Evolutionary conservation across 2,797 vertebrate species (phyloP), one percentile per base, ranked within the genome.

Genomic region (Hippopotamyrus pictus): DNA sequence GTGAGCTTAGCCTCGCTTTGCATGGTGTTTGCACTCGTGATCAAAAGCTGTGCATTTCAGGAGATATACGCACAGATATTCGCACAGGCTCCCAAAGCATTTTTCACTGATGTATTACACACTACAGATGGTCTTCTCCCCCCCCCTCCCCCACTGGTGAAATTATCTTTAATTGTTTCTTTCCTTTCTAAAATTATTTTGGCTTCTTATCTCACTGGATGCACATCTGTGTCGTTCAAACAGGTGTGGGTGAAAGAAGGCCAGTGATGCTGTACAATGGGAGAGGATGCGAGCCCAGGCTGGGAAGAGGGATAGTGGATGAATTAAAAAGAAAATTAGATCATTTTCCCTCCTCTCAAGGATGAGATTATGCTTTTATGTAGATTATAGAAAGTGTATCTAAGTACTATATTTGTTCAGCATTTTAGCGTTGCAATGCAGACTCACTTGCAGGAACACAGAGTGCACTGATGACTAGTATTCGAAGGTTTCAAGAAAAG

Each of bases 161-260:
- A 97, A 97, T 95, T 94, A 94, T 94, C 94, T 94, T 94, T 97
- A 97, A 98, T 98, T 97, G 97, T 97, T 98, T 97, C 93, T 95
- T 95, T 94, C 93, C 95, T 95, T 95, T 94, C 96, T 96, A 95
- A 95, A 96, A 97, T 97, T 93, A 95, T 95, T 97, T 94, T 94
- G 95, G 95, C 96, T 95, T 95, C 94, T 93, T 94, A 91, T 96
- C 93, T 93, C 94, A 94, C 95, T 95, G 95, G 94, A 95, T 93
- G 93, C 93, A 96, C 94, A 96, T 97, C 96, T 97, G 96, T 95
- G 95, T 94, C 95, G 91, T 93, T 92, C 94, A 94, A 97, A 97
- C 97, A 98, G 98, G 98, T 98, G 97, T 96, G 97, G 96, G 94
- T 96, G 94, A 95, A 96, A 94, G 95, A 93, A 94, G 88, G 85